Percentiles rank a stretch among this genome's conserved stretches.
These are phyloP conservation scores for Peromyscus aztecus DNA, from an alignment of 2,797 vertebrate genomes.

Conservation along the genomic window DNA sequence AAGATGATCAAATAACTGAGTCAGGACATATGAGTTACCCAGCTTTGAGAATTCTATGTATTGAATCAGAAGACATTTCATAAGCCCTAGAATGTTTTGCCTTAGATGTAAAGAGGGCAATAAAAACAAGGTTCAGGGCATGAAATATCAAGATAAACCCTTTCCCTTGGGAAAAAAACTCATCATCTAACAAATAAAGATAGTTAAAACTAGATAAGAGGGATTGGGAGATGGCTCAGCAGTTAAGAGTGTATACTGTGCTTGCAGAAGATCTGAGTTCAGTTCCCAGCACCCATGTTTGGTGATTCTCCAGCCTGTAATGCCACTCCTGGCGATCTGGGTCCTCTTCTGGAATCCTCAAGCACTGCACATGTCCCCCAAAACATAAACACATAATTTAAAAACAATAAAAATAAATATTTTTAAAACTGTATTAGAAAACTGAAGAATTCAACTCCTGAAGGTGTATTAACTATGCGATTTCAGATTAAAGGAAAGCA, in stretches of 20 bases:
- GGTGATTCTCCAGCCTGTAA: not conserved
- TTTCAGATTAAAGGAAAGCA: constrained; percentile 58
- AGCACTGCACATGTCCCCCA: no score
- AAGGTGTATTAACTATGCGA: not conserved
- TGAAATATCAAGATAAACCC: not conserved
- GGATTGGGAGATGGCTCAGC: not conserved
- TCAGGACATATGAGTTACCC: not conserved
- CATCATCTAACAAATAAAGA: not conserved
- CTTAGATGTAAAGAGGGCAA: not conserved
- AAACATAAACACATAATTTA: not conserved
- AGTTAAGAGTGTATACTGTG: no score
- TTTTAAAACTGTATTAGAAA: not conserved
- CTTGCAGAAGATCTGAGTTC: not conserved
- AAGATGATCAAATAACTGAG: constrained; percentile 23
- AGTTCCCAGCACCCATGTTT: not conserved
- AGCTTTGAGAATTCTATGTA: not conserved
- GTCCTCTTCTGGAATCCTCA: not conserved
- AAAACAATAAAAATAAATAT: not conserved
- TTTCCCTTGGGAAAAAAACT: not conserved
- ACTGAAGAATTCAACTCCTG: not conserved
- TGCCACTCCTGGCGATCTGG: not conserved
- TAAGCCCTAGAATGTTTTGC: not conserved
- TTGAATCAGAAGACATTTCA: not conserved
- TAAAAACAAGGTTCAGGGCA: not conserved
- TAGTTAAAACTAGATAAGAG: not conserved